Evolutionary conservation across 2,888 invertebrate genomes (phyloP).

Genomic region (Alloscopus bannaensis): DNA sequence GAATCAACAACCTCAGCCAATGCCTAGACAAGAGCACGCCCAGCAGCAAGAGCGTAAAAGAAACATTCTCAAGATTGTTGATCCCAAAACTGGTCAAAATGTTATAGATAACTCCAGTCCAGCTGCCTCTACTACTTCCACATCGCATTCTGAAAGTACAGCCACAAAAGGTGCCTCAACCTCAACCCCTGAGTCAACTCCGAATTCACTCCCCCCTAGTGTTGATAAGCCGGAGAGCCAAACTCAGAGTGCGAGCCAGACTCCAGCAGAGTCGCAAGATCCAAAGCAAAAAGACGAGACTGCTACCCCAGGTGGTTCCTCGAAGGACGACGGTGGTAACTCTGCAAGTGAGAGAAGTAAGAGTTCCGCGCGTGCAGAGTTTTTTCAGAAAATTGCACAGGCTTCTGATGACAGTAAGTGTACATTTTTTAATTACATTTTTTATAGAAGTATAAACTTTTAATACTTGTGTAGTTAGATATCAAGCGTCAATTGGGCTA

Average conservation of each 20-base stretch:
- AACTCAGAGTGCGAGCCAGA: constrained; percentile 31
- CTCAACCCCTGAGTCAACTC: constrained; percentile 46
- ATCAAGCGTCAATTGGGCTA: no score
- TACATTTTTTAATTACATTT: no score
- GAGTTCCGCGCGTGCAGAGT: constrained; percentile 64
- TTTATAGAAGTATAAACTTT: no score
- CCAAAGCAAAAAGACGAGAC: constrained; percentile 51
- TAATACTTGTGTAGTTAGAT: no score
- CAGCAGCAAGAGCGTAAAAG: constrained; percentile 74
- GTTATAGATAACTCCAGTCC: constrained; percentile 37
- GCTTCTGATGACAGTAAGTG: constrained; percentile 68
- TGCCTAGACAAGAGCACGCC: constrained; percentile 62
- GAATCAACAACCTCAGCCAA: constrained; percentile 43
- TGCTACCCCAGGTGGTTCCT: constrained; percentile 28
- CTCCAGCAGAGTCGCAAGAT: constrained; percentile 45
- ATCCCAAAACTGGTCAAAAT: constrained; percentile 76
- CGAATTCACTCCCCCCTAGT: constrained; percentile 34
- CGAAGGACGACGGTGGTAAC: constrained; percentile 42
- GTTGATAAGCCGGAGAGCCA: constrained; percentile 42
- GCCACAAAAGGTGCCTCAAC: constrained; percentile 55
- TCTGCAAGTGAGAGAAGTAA: constrained; percentile 30
- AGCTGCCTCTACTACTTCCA: constrained; percentile 33
- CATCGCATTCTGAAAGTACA: constrained; percentile 28
- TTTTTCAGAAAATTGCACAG: constrained; percentile 72
- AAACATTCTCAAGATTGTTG: constrained; percentile 76